phyloP scores from a whole-genome alignment of 2,113 vertebrate species.

The Heterotis niloticus region DNA sequence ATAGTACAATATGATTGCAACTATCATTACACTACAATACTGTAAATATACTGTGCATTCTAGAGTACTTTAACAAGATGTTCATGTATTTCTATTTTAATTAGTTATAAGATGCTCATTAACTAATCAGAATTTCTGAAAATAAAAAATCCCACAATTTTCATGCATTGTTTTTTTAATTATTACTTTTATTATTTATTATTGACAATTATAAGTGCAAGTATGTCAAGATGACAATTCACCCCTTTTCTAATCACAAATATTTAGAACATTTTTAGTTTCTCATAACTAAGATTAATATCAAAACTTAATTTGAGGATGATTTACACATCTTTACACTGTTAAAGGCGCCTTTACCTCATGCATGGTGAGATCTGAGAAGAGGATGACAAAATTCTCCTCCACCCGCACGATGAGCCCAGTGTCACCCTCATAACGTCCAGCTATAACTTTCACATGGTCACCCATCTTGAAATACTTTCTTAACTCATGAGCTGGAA shows the following conservation, averaged over 20 bases:
- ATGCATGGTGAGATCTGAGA: slow-evolving; percentile 93
- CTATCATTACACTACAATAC: too few relatives aligned
- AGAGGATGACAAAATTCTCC: slow-evolving; percentile 94
- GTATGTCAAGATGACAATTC: too few relatives aligned
- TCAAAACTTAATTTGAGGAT: not conserved
- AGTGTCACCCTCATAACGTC: slow-evolving; percentile 88
- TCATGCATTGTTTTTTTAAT: not conserved
- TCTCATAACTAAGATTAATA: not conserved
- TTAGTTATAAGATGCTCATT: too few relatives aligned
- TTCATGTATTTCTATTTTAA: too few relatives aligned
- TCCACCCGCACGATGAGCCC: slow-evolving; percentile 91
- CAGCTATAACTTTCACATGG: slow-evolving; percentile 93
- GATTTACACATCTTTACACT: not conserved
- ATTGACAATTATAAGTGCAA: too few relatives aligned
- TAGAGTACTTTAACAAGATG: too few relatives aligned
- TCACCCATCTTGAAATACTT: slow-evolving; percentile 97
- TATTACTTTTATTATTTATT: not conserved
- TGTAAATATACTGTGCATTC: too few relatives aligned
- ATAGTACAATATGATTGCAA: too few relatives aligned
- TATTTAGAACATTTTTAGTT: too few relatives aligned
- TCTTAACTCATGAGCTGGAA: slow-evolving; percentile 84
- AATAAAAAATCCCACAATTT: not conserved
- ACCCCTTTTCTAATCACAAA: too few relatives aligned
- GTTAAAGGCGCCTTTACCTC: slow-evolving; percentile 63
- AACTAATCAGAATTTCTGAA: too few relatives aligned